A percentile compares a stretch with the other conserved stretches of the same genome.
phyloP scores from a whole-genome alignment of 2,113 vertebrate species.

The Pardalotus punctatus region DNA sequence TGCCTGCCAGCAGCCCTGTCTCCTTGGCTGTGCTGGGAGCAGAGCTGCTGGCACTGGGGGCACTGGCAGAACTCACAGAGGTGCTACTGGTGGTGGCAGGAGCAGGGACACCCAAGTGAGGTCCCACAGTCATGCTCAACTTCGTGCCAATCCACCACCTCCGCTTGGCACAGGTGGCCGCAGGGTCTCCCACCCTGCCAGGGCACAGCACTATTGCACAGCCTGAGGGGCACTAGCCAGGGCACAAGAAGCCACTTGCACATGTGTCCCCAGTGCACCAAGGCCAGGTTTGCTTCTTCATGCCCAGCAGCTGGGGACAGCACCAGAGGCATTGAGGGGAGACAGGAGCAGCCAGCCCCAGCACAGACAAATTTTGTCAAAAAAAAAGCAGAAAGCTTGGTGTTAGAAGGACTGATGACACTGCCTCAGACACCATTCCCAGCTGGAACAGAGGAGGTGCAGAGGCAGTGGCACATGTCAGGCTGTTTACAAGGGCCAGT shows the following conservation, averaged over 20 bases:
- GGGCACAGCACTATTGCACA: fast-evolving
- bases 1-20: fast-evolving
- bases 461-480: not conserved
- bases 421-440: not conserved
- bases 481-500: not conserved
- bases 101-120: not conserved
- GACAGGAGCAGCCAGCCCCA: not conserved
- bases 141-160: not conserved
- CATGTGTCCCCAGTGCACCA: fast-evolving
- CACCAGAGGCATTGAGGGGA: not conserved
- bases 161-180: fast-evolving
- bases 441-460: not conserved
- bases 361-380: not conserved
- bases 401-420: not conserved
- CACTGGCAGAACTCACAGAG: not conserved
- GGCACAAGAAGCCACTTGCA: not conserved
- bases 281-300: not conserved
- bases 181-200: not conserved
- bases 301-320: not conserved
- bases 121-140: not conserved
- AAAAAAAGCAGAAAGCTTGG: not conserved
- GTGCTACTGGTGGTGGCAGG: not conserved
- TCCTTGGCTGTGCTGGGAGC: not conserved
- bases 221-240: not conserved
- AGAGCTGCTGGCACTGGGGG: not conserved